Evolutionary conservation across 2,113 vertebrate species (phyloP).

Genomic region (Caloenas nicobarica): DNA sequence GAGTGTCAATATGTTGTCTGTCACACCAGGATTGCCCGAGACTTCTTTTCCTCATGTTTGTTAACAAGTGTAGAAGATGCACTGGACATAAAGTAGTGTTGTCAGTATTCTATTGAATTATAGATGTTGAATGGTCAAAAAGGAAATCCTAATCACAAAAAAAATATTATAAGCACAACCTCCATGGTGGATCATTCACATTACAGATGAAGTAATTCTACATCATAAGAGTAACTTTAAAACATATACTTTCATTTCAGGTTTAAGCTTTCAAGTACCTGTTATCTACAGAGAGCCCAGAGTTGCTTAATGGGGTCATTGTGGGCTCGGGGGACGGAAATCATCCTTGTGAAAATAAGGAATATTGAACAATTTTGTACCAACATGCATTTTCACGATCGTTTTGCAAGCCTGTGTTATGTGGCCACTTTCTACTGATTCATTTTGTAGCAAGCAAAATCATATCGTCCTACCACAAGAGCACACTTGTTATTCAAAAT

Average conservation of each 20-base stretch:
- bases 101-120: not conserved
- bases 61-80: not conserved
- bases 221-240: not conserved
- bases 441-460: constrained; percentile 13
- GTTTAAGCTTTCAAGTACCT: not conserved
- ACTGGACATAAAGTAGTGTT: not conserved
- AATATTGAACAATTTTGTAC: not conserved
- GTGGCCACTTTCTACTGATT: not conserved
- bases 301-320: not conserved
- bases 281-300: not conserved
- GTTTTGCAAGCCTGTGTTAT: not conserved
- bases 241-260: not conserved
- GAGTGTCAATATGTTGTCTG: not conserved
- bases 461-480: constrained; percentile 55
- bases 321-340: fast-evolving
- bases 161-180: too few species aligned
- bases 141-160: not conserved
- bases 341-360: constrained; percentile 6
- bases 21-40: not conserved
- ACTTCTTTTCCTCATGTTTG: not conserved
- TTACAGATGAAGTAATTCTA: not conserved
- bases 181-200: not conserved
- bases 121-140: not conserved
- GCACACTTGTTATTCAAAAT: constrained; percentile 65
- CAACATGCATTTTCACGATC: not conserved